Percentiles rank a stretch among this genome's conserved stretches.
These are phyloP conservation scores for Heteromurus nitidus DNA, from an alignment of 2,888 invertebrate genomes.

Conservation along the genomic window DNA sequence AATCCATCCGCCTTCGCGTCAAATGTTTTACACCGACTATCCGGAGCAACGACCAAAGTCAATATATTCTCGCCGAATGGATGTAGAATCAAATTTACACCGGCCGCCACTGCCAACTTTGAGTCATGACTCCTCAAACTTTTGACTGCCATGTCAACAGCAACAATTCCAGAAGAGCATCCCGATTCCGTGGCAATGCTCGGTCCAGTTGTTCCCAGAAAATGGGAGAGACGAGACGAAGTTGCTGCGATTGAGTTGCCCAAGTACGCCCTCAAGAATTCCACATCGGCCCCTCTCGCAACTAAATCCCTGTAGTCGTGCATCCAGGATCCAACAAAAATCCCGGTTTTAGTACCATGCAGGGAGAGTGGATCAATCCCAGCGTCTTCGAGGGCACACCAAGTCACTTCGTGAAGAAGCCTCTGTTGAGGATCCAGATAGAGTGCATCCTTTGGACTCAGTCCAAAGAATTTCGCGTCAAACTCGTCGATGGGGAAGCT, in stretches of 20 bases:
- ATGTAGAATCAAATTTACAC: constrained; percentile 56
- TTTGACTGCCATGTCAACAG: constrained; percentile 43
- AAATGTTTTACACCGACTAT: constrained; percentile 68
- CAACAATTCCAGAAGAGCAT: constrained; percentile 51
- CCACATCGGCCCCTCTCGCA: background rate
- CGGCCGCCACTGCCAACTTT: constrained; percentile 51
- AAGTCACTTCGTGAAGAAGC: constrained; percentile 11
- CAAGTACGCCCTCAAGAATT: background rate
- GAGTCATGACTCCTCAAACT: constrained; percentile 33
- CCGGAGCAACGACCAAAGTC: constrained; percentile 65
- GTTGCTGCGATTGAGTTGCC: constrained; percentile 4
- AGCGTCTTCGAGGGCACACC: constrained; percentile 16
- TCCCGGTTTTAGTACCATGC: background rate
- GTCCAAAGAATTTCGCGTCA: constrained; percentile 30
- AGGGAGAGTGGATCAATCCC: background rate
- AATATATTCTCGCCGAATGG: background rate
- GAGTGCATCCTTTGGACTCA: background rate
- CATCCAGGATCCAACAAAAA: constrained; percentile 18
- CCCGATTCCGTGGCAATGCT: constrained; percentile 43
- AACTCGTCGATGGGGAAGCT: constrained; percentile 1
- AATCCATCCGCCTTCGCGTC: constrained; percentile 75
- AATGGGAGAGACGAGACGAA: constrained; percentile 3
- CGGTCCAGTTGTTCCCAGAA: constrained; percentile 44
- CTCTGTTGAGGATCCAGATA: constrained; percentile 14
- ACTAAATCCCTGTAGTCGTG: background rate